A percentile compares a stretch with the other conserved stretches of the same genome.
phyloP scores from a whole-genome alignment of 2,113 vertebrate species.

The Alaudala cheleensis region DNA sequence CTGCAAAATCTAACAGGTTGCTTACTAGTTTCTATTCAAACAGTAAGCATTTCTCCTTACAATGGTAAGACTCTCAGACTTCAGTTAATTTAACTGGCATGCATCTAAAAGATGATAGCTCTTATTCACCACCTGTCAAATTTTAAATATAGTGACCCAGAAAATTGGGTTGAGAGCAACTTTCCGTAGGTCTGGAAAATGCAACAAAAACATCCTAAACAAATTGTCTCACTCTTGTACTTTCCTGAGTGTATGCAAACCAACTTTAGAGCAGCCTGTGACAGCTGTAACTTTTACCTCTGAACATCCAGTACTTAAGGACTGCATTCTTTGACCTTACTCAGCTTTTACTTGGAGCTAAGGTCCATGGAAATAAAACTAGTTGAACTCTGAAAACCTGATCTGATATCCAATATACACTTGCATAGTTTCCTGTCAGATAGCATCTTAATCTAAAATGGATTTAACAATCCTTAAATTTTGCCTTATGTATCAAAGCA shows the following conservation, averaged over 20 bases:
- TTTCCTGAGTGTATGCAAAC: not conserved
- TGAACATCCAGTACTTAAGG: not conserved
- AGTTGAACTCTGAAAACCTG: not conserved
- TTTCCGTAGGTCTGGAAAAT: not conserved
- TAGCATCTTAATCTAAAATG: not conserved
- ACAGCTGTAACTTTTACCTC: not conserved
- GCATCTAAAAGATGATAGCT: not conserved
- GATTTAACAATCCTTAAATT: not conserved
- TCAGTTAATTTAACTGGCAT: not conserved
- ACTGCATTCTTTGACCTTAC: not conserved
- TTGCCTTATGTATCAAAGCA: not conserved
- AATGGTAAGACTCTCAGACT: not conserved
- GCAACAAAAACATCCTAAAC: not conserved
- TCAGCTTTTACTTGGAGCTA: not conserved
- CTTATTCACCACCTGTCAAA: not conserved
- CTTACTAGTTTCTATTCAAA: not conserved
- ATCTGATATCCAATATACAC: not conserved
- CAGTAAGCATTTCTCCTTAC: not conserved
- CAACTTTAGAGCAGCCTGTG: not conserved
- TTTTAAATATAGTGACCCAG: not conserved
- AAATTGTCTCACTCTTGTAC: not conserved
- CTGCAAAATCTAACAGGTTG: not conserved
- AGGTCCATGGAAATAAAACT: not conserved
- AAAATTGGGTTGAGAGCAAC: not conserved
- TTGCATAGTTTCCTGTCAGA: not conserved